Evolutionary conservation across 2,888 invertebrate species (phyloP).

Genomic region (Agrotis exclamationis): DNA sequence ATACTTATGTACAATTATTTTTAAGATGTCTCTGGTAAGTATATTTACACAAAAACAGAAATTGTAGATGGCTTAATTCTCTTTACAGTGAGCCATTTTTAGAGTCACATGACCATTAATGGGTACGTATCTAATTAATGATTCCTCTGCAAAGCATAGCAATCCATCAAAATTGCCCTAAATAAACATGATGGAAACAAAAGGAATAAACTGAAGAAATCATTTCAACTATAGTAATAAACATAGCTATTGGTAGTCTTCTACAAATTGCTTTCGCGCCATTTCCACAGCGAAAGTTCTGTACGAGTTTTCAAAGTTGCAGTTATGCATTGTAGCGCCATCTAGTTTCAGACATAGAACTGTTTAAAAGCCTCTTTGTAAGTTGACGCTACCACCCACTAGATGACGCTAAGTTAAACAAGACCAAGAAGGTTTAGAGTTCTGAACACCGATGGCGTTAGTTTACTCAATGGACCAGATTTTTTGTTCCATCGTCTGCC

Average conservation of each 20-base stretch:
- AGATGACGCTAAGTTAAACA: slow-evolving; percentile 45
- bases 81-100: too few species aligned
- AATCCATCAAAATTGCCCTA: background rate
- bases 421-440: background rate
- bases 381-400: slow-evolving; percentile 24
- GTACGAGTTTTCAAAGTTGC: slow-evolving; percentile 4
- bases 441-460: slow-evolving; percentile 29
- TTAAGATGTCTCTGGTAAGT: too few species aligned
- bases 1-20: too few species aligned
- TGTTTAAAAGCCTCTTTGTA: background rate
- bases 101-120: background rate
- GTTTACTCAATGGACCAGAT: background rate
- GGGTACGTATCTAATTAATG: background rate
- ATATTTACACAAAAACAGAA: too few species aligned
- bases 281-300: slow-evolving; percentile 37
- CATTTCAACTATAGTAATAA: slow-evolving; percentile 10
- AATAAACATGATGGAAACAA: background rate
- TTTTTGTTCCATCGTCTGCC: background rate
- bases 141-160: background rate
- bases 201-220: slow-evolving; percentile 1
- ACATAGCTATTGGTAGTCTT: slow-evolving; percentile 27
- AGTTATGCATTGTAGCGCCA: slow-evolving; percentile 22
- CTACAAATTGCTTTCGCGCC: slow-evolving; percentile 46
- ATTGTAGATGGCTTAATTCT: too few species aligned
- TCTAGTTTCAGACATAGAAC: slow-evolving; percentile 16